Evolutionary conservation across 2,888 invertebrate species (phyloP), one percentile per base, ranked within the genome.

Genomic region (Auanema sp.): DNA sequence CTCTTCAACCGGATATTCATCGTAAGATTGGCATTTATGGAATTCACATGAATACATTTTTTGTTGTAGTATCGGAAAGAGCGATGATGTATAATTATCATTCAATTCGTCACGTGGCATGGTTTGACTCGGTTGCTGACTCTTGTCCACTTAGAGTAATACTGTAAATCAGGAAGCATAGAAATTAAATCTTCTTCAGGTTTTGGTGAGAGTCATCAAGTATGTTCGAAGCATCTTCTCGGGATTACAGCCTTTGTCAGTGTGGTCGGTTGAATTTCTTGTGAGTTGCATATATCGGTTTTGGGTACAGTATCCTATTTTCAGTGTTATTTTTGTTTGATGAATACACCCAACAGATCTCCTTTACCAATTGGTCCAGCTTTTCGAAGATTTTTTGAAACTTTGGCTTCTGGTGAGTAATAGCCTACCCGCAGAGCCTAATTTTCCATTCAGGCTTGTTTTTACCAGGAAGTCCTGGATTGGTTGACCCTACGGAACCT

Each of bases 121-220:
- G 97, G 97, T 96, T 96, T 84, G 96, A 96, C 84, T 96, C 96
- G 85, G 94, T 95, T 83, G 94, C 93, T 0, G 93, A 92, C 84
- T 95, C 96, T 85, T 94, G 95, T 5, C 58, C 71, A 5, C 54
- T 76, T 44, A 73, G 71, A 61, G 64, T 65, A 18, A 5, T 33
- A 5, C 24, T 8, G 8, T 33, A 33, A 33, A 33, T 33, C 33
- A 33, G 33, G 4, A 33, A 33, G n/a, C 8, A 33, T 33, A 5
- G 4, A 33, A 33, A 5, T 5, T 33, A 33, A 33, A 33, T 33
- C 4, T 33, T 25, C 64, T 60, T 21, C 54, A 53, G 43, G 60
- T 61, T 6, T 86, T 98, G 14, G 94, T 97, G 76, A 89, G 97
- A 1, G 88, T 98, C 24, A 87, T 98, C n/a, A 89, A 94, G 68